Conservation (phyloP, 1,140 invertebrate species). For the Adelges cooleyi region DNA sequence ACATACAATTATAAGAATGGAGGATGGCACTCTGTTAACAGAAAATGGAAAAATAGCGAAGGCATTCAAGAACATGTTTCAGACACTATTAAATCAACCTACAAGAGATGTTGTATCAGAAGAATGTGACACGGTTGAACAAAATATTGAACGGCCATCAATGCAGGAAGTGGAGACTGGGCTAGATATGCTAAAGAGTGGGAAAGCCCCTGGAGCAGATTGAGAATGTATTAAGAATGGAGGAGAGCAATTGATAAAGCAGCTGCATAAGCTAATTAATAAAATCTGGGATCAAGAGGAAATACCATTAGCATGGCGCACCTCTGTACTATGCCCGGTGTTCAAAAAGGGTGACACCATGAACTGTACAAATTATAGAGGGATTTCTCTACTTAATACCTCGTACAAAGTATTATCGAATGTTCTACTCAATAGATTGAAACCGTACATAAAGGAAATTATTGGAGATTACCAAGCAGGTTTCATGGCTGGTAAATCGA, state of each 20-base stretch:
- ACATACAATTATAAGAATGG: background rate
- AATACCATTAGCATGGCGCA: constrained; percentile 31
- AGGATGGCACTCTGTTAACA: background rate
- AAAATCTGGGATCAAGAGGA: constrained; percentile 27
- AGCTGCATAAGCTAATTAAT: constrained; percentile 24
- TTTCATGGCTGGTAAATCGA: background rate
- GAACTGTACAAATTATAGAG: constrained; percentile 18
- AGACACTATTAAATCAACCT: background rate
- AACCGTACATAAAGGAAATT: constrained; percentile 17
- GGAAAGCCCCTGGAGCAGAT: constrained; percentile 24
- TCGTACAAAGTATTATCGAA: constrained; percentile 25
- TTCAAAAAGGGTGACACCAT: constrained; percentile 31
- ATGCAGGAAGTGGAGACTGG: constrained; percentile 19
- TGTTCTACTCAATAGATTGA: constrained; percentile 4
- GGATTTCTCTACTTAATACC: constrained; percentile 21
- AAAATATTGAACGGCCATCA: background rate
- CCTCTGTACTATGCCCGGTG: constrained; percentile 30
- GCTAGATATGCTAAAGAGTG: constrained; percentile 25
- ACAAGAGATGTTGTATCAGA: background rate
- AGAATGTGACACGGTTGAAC: background rate
- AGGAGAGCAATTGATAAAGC: constrained; percentile 1
- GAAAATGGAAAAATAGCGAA: background rate
- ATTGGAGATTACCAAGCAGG: constrained; percentile 17
- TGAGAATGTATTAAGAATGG: constrained; percentile 29
- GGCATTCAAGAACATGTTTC: background rate